phyloP scores from a whole-genome alignment of 2,888 invertebrate species.

The Cremastinae sp. region DNA sequence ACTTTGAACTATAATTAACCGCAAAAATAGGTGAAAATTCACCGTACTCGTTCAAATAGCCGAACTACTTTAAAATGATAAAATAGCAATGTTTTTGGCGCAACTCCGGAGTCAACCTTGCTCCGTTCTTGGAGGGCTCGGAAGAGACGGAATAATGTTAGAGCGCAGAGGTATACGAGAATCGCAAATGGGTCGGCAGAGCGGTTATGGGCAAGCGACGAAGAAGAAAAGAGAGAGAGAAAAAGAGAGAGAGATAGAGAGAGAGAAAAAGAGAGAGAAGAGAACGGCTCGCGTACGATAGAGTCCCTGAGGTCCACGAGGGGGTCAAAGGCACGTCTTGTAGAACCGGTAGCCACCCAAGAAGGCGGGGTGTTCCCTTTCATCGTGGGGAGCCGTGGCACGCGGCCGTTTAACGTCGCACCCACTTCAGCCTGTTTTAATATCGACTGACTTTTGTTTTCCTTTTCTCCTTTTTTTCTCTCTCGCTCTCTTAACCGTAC shows the following conservation, averaged over 20 bases:
- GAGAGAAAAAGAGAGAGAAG: slow-evolving; percentile 58
- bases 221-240: too few relatives aligned
- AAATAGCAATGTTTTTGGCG: too few relatives aligned
- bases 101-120: too few relatives aligned
- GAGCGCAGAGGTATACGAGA: slow-evolving; percentile 2
- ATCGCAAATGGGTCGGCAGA: slow-evolving; percentile 7
- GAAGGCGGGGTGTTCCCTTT: slow-evolving; percentile 74
- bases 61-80: too few relatives aligned
- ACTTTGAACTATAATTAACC: too few relatives aligned
- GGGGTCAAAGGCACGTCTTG: slow-evolving; percentile 58
- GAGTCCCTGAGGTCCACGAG: slow-evolving; percentile 1
- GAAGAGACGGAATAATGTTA: background rate
- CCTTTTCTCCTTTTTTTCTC: slow-evolving; percentile 62
- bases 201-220: slow-evolving; percentile 23
- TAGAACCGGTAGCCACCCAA: slow-evolving; percentile 78
- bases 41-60: too few relatives aligned
- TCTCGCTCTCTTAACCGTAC: slow-evolving; percentile 9
- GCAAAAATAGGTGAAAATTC: too few relatives aligned
- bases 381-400: slow-evolving; percentile 63
- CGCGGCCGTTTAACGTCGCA: slow-evolving; percentile 71
- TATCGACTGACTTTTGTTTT: slow-evolving; percentile 52
- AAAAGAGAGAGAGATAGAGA: slow-evolving; percentile 55
- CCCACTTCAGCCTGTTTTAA: slow-evolving; percentile 58
- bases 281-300: slow-evolving; percentile 18
- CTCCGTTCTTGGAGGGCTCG: too few relatives aligned